Percentiles rank a stretch among this genome's conserved stretches.
phyloP scores from a whole-genome alignment of 2,888 invertebrate species.

The Perdita meconis region DNA sequence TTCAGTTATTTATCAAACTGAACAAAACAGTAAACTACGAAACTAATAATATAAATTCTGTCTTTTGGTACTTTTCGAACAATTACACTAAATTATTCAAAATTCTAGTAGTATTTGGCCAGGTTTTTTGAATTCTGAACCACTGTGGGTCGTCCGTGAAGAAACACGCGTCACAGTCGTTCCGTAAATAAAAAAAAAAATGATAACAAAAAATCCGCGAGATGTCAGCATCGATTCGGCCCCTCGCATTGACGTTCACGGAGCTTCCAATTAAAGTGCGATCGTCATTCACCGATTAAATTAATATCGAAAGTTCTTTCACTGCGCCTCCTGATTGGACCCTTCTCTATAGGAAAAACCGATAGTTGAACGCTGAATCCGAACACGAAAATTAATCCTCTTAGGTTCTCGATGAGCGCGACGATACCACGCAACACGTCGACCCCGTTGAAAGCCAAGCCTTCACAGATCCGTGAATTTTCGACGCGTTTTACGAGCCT shows the following conservation, averaged over 20 bases:
- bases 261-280: conserved; percentile 3
- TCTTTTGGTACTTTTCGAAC: no score
- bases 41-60: no score
- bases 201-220: neutral
- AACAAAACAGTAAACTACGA: no score
- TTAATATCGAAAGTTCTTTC: neutral
- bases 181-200: no score
- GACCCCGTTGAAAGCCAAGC: conserved; percentile 15
- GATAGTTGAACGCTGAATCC: conserved; percentile 19
- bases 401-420: conserved; percentile 7
- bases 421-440: neutral
- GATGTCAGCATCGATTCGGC: no score
- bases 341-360: neutral
- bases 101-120: no score
- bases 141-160: no score
- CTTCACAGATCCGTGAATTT: conserved; percentile 13
- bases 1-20: no score
- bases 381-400: conserved; percentile 43
- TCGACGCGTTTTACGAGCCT: conserved; percentile 17
- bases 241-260: no score
- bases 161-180: no score
- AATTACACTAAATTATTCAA: no score
- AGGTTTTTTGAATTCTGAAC: no score
- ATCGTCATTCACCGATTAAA: conserved; percentile 9
- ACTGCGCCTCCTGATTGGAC: neutral